Evolutionary conservation across 2,113 vertebrate species (phyloP), one percentile per base, ranked within the genome.

Genomic region (Bucco capensis): DNA sequence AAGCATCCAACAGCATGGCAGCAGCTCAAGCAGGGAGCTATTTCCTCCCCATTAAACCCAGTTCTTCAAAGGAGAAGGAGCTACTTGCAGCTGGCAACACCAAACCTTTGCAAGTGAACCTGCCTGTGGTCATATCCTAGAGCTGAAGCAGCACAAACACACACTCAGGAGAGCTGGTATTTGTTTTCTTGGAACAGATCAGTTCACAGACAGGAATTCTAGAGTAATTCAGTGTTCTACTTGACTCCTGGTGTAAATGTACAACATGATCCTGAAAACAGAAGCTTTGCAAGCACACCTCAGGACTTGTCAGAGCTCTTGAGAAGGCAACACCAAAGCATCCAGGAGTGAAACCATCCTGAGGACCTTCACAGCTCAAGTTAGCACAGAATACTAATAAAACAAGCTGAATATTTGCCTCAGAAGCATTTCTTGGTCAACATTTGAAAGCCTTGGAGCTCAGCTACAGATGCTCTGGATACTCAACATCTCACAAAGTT

Each of bases 401-500:
- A 14, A 24, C 2, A 28, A 15, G 28, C 30, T 53, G 8, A 12
- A 2, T 3, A 1, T 28, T 60, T 31, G 22, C 28, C 73, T 56
- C 23, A 7, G 8, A 44, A 64, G 19, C 14, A 10, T 31, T 58
- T 40, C 8, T 5, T 19, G 12, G 58, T 14, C 37, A 40, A 42
- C 7, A 4, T 9, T 37, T 21, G 22, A 27, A 71, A 83, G 42
- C 40, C 67, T 13, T 47, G 58, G 50, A 19, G 18, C 60, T 61
- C 72, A 60, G 40, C 15, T 58, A 8, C 35, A 14, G 67, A 33
- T 37, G 31, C 47, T 75, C 75, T 40, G 57, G 18, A 44, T 60
- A 30, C 1, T 21, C 5, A 7, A 12, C 2, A 1, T 12, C 40
- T 47, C 4, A 0, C 8, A 30, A n/a, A 33, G 38, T 17, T 35